phyloP scores from a whole-genome alignment of 2,113 vertebrate species.

The Lasiurus cinereus region DNA sequence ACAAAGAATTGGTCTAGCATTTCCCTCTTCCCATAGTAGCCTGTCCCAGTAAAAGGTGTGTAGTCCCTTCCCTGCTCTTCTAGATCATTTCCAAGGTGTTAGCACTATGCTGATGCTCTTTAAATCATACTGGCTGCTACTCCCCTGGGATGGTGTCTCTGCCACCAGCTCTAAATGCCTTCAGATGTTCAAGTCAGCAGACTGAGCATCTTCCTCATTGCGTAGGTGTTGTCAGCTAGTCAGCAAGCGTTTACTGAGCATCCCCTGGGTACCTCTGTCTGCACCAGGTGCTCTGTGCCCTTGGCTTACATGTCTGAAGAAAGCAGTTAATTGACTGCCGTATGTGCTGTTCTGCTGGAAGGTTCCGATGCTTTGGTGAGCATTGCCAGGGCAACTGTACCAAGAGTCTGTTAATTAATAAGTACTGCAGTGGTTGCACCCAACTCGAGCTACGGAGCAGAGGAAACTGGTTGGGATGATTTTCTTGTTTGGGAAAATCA shows the following conservation, averaged over 20 bases:
- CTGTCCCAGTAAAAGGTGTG: not conserved
- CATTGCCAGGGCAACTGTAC: slow-evolving; percentile 75
- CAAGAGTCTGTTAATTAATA: slow-evolving; percentile 67
- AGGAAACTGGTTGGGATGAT: slow-evolving; percentile 3
- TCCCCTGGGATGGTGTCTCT: not conserved
- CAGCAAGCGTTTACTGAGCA: not conserved
- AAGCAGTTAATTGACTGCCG: slow-evolving; percentile 58
- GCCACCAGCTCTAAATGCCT: not conserved
- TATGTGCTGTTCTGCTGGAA: slow-evolving; percentile 16
- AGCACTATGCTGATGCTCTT: not conserved
- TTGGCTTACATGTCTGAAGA: slow-evolving; percentile 31
- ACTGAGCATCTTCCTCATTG: not conserved
- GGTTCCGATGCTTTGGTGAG: slow-evolving; percentile 56
- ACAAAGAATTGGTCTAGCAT: not conserved
- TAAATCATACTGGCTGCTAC: not conserved
- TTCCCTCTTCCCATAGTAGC: not conserved
- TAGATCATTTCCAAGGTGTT: not conserved
- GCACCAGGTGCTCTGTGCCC: slow-evolving; percentile 25
- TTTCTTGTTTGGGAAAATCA: slow-evolving; percentile 18
- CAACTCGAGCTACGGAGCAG: not conserved
- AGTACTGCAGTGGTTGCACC: not conserved
- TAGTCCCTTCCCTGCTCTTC: not conserved
- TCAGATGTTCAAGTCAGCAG: not conserved
- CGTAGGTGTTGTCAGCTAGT: slow-evolving; percentile 14
- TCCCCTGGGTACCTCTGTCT: slow-evolving; percentile 24